Conservation (phyloP, 2,888 invertebrate genomes). For the Stegophylla sp. region DNA sequence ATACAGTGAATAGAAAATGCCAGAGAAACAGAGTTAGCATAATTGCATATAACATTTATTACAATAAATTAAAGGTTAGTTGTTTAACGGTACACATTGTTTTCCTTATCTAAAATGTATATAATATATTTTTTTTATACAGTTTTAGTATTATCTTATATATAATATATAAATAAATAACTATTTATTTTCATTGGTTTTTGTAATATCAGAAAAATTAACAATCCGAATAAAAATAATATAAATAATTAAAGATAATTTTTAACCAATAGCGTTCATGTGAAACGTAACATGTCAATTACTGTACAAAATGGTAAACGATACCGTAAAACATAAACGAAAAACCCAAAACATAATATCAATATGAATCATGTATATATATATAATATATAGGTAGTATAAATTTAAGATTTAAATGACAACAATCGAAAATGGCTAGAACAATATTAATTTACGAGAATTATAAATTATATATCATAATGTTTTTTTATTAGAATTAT, state of each 20-base stretch:
- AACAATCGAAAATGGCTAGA: conserved; percentile 41
- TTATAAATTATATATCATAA: conserved; percentile 10
- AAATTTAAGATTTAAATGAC: conserved; percentile 19
- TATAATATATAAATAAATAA: conserved; percentile 7
- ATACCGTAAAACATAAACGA: conserved; percentile 1
- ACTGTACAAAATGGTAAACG: conserved; percentile 32
- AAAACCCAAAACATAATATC: conserved; percentile 22
- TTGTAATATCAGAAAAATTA: conserved; percentile 31
- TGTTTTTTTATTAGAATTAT: neutral
- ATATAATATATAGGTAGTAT: neutral
- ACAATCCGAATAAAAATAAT: conserved; percentile 42
- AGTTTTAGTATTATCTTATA: neutral
- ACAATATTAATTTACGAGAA: conserved; percentile 47
- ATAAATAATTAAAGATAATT: conserved; percentile 4
- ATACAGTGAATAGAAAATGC: neutral
- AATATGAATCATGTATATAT: neutral
- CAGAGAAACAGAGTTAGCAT: conserved; percentile 12
- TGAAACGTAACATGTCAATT: conserved; percentile 29
- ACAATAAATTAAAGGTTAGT: conserved; percentile 57
- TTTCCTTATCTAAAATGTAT: conserved; percentile 50
- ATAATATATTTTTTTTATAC: conserved; percentile 23
- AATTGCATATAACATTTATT: conserved; percentile 58
- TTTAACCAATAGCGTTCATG: conserved; percentile 25
- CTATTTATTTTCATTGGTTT: conserved; percentile 28
- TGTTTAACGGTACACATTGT: conserved; percentile 54